Evolutionary conservation across 2,888 invertebrate species (phyloP), one percentile per base, ranked within the genome.

Genomic region (Diaprepes abbreviatus): DNA sequence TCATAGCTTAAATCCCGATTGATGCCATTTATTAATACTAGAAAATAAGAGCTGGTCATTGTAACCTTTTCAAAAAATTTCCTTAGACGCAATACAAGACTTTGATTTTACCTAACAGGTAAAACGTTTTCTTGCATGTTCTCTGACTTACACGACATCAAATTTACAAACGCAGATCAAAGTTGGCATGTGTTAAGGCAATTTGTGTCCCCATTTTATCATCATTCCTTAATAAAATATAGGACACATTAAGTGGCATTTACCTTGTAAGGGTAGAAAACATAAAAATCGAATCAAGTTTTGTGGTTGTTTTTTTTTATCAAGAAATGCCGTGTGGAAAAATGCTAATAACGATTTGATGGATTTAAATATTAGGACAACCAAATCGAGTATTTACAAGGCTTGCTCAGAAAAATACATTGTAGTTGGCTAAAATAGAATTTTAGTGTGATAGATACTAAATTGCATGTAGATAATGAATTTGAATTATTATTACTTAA

Each of bases 101-200:
- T 60, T 28, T 43, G 54, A 45, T 54, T 67, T 62, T 57, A 72
- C 35, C 59, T 73, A 75, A 74, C 73, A 75, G 71, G 70, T 73
- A 60, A 73, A 75, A 72, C 67, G 74, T 64, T 74, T 73, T 73
- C 64, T 75, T 70, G 73, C 75, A 74, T 75, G 75, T 73, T 60
- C 28, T 45, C 12, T 28, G 21, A 31, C 28, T 43, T 45, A 48
- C 59, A 67, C 60, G 67, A 67, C 33, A 57, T 58, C 57, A 60
- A 60, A 43, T 60, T 60, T 55, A 60, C 28, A 45, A 38, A 50
- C 52, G 7, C 33, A 33, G 63, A 69, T 69, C 69, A 58, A 52
- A 40, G 43, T 38, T 68, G 64, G 64, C 69, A 64, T 69, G 69
- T 58, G 69, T 64, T 55, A 48, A 58, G 19, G 68, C 68, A 68